A percentile compares a stretch with the other conserved stretches of the same genome.
These are phyloP conservation scores for Microplitis mediator DNA, from an alignment of 1,140 invertebrate species.

Conservation along the genomic window DNA sequence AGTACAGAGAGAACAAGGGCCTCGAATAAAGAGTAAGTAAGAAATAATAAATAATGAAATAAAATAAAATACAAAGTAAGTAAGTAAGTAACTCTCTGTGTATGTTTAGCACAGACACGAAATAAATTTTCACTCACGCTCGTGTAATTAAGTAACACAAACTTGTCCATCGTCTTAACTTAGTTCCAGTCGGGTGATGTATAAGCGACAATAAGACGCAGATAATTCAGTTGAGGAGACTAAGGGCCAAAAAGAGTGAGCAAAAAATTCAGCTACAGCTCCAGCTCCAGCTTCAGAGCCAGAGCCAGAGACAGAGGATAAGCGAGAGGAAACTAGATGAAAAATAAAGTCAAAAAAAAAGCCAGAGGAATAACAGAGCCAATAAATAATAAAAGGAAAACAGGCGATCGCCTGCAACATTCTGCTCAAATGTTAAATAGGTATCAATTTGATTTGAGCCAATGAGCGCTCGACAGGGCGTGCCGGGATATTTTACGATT, in stretches of 20 bases:
- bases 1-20: conserved; percentile 10
- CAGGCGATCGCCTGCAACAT: conserved; percentile 56
- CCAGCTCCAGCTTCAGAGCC: neutral
- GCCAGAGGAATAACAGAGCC: conserved; percentile 32
- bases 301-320: neutral
- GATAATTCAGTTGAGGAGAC: neutral
- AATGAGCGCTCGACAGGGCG: conserved; percentile 47
- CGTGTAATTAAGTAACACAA: conserved; percentile 57
- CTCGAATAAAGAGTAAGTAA: neutral
- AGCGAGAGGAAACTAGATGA: conserved; percentile 15
- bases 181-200: conserved; percentile 32
- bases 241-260: neutral
- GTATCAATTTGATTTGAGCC: conserved; percentile 56
- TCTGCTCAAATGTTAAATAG: conserved; percentile 61
- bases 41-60: neutral
- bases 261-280: neutral
- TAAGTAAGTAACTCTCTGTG: neutral
- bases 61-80: neutral
- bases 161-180: neutral
- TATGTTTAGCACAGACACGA: conserved; percentile 22
- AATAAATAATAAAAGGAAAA: conserved; percentile 59
- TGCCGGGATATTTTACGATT: conserved; percentile 34
- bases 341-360: conserved; percentile 44
- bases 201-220: neutral
- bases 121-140: conserved; percentile 35